Base-by-base conservation (phyloP, 2,888 invertebrate genomes). In the Stenichneumon culpator region DNA sequence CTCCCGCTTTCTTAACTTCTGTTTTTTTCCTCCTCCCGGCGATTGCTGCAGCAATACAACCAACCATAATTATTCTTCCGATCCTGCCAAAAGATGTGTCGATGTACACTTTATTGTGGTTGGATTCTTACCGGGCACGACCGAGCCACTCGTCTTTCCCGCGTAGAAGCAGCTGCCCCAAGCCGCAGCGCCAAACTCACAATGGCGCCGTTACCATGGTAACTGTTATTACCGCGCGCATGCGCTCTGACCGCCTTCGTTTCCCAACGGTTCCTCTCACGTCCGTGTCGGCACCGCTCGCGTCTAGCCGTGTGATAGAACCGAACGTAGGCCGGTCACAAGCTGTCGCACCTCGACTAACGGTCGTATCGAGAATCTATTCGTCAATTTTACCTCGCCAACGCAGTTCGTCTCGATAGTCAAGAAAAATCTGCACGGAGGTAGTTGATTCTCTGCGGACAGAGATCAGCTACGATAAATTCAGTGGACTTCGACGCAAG, bases 251-350 rank as follows among this genome's bases (percentile, higher is more conserved):
- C 5, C n/a, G 47, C 72, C 54, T 72, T 72, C 54, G 22, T 36
- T 57, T 25, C 36, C 72, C 72, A 54, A 36, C 36, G 72, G 19
- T 47, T 68, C 32, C n/a, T 54, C 72, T 72, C 72, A 72, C 36
- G 54, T 72, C 72, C 52, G 54, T 72, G 54, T 72, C 70, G 72
- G 72, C 72, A 54, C 54, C 52, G 32, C 72, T 72, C 6, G 36
- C 72, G 36, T 72, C 72, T 36, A 72, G 54, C 22, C 36, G 19
- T 14, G 54, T 19, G 22, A 36, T 72, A 22, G n/a, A 72, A 57
- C 57, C 72, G 36, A 22, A 72, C 14, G 22, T 19, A 52, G 54
- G 72, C 72, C 72, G 72, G 72, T 57, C 19, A n/a, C 32, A 6
- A 36, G n/a, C 22, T 57, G 57, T 57, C 25, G 57, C 22, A 57